Evolutionary conservation across 2,888 invertebrate species (phyloP).

Genomic region (Allophyes oxyacanthae): DNA sequence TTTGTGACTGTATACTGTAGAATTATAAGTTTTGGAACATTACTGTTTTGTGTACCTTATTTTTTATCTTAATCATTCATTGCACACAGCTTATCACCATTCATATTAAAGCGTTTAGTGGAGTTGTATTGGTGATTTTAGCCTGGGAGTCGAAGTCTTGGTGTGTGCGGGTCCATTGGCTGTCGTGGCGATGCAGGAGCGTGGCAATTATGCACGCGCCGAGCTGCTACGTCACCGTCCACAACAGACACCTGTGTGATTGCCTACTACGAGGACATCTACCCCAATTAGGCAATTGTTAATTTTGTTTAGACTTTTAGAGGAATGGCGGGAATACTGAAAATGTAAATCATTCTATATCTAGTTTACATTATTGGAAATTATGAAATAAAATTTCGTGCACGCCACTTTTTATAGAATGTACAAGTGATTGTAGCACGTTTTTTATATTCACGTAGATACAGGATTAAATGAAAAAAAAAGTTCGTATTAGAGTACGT

Average conservation of each 20-base stretch:
- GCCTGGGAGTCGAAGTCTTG: conserved; percentile 64
- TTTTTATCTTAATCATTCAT: conserved; percentile 5
- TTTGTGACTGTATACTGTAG: conserved; percentile 42
- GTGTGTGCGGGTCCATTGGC: conserved; percentile 64
- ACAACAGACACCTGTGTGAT: conserved; percentile 71
- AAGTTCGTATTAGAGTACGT: conserved; percentile 25
- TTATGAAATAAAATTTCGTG: too few species aligned
- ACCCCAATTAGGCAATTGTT: conserved; percentile 15
- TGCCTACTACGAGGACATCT: conserved; percentile 67
- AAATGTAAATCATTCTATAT: too few species aligned
- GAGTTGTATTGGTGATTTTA: conserved; percentile 70
- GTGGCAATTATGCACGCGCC: conserved; percentile 75
- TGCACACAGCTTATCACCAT: conserved; percentile 18
- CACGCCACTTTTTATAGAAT: too few species aligned
- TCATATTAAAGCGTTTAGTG: conserved; percentile 36
- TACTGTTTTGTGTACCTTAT: conserved; percentile 36
- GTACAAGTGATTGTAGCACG: too few species aligned
- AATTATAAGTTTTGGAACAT: conserved; percentile 48
- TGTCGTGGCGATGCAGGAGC: conserved; percentile 71
- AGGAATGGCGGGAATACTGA: conserved; percentile 1
- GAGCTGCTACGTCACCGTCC: conserved; percentile 74
- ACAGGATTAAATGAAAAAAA: conserved; percentile 6
- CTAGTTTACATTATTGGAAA: too few species aligned
- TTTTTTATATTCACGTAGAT: too few species aligned
- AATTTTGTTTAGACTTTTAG: not conserved